Evolutionary conservation across 2,888 invertebrate species (phyloP).

Genomic region (Orgyia antiqua): DNA sequence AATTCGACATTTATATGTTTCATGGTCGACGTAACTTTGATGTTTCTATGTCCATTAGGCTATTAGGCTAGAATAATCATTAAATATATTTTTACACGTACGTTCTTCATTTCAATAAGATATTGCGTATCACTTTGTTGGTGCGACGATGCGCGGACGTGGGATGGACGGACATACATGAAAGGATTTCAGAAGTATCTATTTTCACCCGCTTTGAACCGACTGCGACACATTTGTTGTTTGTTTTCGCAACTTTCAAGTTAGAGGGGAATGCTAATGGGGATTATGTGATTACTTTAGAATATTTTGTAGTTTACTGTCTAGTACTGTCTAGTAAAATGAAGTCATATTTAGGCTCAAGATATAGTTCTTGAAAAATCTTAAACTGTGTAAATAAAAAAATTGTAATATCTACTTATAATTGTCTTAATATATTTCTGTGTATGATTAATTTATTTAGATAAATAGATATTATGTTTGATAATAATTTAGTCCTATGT

Average conservation of each 20-base stretch:
- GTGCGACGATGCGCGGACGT: constrained; percentile 42
- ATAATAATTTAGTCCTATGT: too few species aligned
- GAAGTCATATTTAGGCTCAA: constrained; percentile 16
- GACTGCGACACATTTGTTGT: constrained; percentile 45
- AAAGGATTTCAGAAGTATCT: constrained; percentile 70
- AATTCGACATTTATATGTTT: too few species aligned
- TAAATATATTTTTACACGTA: too few species aligned
- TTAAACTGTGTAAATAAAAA: too few species aligned
- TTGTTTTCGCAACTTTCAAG: constrained; percentile 68
- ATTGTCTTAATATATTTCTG: too few species aligned
- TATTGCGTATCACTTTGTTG: constrained; percentile 24
- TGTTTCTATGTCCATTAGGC: too few species aligned
- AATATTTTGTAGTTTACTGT: constrained; percentile 15
- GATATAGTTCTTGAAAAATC: too few species aligned
- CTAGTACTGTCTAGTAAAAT: constrained; percentile 8
- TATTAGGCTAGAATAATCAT: too few species aligned
- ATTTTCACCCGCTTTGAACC: constrained; percentile 71
- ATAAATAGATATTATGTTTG: too few species aligned
- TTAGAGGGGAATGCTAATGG: constrained; percentile 39
- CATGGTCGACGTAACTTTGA: too few species aligned
- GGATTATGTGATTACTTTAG: constrained; percentile 25
- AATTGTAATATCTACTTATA: too few species aligned
- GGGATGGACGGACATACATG: constrained; percentile 53
- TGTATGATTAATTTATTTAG: too few species aligned
- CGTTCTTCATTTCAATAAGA: constrained; percentile 28